phyloP scores from a whole-genome alignment of 2,797 vertebrate species.

The Echeneis naucrates region DNA sequence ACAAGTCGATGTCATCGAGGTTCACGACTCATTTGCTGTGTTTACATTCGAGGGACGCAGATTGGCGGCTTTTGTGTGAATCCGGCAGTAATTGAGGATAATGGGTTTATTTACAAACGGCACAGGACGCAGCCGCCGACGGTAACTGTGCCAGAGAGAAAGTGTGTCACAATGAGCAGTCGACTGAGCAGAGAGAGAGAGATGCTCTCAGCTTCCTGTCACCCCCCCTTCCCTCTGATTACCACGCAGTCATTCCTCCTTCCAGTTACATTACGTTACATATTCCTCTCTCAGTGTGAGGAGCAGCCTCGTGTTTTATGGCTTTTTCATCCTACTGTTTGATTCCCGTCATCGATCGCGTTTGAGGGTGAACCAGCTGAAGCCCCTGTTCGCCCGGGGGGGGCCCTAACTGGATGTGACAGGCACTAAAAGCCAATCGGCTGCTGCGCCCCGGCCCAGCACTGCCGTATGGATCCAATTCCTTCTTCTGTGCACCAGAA shows the following conservation, averaged over 20 bases:
- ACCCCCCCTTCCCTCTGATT: not conserved
- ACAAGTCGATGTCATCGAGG: slow-evolving; percentile 31
- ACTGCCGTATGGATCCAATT: slow-evolving; percentile 55
- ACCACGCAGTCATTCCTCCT: no score
- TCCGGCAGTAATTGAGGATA: not conserved
- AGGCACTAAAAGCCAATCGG: slow-evolving; percentile 62
- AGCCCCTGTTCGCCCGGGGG: slow-evolving; percentile 49
- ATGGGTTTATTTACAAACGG: slow-evolving; percentile 39
- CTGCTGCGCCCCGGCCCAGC: slow-evolving; percentile 35
- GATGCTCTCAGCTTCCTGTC: slow-evolving; percentile 11
- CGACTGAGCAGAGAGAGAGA: not conserved
- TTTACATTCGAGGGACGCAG: slow-evolving; percentile 6
- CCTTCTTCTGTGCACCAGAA: slow-evolving; percentile 10
- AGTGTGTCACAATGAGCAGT: slow-evolving; percentile 59
- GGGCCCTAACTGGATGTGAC: slow-evolving; percentile 70
- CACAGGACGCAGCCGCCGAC: not conserved
- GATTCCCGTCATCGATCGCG: slow-evolving; percentile 67
- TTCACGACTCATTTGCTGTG: slow-evolving; percentile 4
- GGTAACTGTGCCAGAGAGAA: slow-evolving; percentile 46
- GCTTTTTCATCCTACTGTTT: slow-evolving; percentile 36
- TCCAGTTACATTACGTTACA: slow-evolving; percentile 13
- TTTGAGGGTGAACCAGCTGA: slow-evolving; percentile 67
- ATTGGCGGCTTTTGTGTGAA: not conserved
- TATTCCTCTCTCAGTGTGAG: not conserved
- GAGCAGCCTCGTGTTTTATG: slow-evolving; percentile 1